Percentiles rank a stretch among this genome's conserved stretches.
Conservation (phyloP, 1,140 invertebrate species). For the Bathynomus jamesi region DNA sequence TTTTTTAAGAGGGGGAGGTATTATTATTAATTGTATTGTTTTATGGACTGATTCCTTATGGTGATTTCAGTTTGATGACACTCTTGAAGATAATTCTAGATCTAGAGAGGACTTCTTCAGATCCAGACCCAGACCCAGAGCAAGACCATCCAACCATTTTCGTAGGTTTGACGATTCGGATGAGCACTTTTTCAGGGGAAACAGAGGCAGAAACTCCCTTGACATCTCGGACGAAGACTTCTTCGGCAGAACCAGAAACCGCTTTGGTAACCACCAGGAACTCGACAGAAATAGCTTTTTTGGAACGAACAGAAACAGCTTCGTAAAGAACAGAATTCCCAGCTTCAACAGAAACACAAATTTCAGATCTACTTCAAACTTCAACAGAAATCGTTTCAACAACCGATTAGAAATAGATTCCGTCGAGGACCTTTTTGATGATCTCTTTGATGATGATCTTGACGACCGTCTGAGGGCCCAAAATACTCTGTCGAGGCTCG, state of each 20-base stretch:
- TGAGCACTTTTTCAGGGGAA: neutral
- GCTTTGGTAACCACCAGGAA: neutral
- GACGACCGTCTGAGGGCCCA: conserved; percentile 11
- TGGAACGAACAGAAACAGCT: neutral
- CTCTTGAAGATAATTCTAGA: neutral
- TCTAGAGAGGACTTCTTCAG: neutral
- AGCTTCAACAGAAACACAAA: neutral
- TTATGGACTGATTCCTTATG: neutral
- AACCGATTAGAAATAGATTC: conserved; percentile 9
- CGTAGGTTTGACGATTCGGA: neutral
- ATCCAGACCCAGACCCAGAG: neutral
- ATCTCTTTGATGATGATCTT: conserved; percentile 15
- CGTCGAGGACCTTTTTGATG: conserved; percentile 13
- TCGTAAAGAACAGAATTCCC: neutral
- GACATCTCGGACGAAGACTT: neutral
- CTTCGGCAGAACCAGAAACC: neutral
- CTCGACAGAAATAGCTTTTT: neutral
- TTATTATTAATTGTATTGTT: neutral
- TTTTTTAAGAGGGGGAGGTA: neutral
- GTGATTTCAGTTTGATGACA: neutral
- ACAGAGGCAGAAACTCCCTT: neutral
- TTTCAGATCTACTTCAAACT: neutral
- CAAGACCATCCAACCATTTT: neutral
- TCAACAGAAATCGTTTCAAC: neutral
- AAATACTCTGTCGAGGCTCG: conserved; percentile 1